Conservation (phyloP, 2,797 vertebrate genomes). For the Hippocampus kuda region DNA sequence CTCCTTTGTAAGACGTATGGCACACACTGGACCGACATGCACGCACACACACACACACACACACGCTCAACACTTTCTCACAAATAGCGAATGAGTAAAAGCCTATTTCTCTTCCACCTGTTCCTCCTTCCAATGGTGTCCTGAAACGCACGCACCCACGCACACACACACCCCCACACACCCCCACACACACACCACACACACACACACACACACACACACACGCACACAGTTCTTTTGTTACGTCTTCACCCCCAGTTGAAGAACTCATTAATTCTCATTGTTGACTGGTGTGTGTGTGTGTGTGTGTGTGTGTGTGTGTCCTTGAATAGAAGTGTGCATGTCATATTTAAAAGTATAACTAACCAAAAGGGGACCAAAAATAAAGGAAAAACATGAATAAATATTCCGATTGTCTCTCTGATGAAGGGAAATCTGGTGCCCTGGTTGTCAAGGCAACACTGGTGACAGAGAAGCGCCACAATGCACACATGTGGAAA, state of each 20-base stretch:
- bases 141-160: too few species aligned
- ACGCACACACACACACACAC: slow-evolving; percentile 5
- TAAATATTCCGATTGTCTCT: not conserved
- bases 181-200: slow-evolving; percentile 2
- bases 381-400: not conserved
- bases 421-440: not conserved
- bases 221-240: slow-evolving; percentile 5
- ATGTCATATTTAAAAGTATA: not conserved
- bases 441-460: not conserved
- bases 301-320: not conserved
- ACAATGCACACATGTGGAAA: not conserved
- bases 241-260: not conserved
- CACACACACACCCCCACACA: slow-evolving; percentile 1
- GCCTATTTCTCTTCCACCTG: not conserved
- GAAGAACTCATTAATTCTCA: not conserved
- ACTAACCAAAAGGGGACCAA: not conserved
- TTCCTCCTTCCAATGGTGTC: not conserved
- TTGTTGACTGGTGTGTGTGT: not conserved
- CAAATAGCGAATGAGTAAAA: not conserved
- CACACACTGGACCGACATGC: slow-evolving; percentile 5
- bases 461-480: not conserved
- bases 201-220: slow-evolving; percentile 8
- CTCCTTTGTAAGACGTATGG: slow-evolving; percentile 16
- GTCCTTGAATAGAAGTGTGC: not conserved
- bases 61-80: not conserved